phyloP scores from a whole-genome alignment of 2,888 invertebrate species.

The Hermaeophaga mercurialis region DNA sequence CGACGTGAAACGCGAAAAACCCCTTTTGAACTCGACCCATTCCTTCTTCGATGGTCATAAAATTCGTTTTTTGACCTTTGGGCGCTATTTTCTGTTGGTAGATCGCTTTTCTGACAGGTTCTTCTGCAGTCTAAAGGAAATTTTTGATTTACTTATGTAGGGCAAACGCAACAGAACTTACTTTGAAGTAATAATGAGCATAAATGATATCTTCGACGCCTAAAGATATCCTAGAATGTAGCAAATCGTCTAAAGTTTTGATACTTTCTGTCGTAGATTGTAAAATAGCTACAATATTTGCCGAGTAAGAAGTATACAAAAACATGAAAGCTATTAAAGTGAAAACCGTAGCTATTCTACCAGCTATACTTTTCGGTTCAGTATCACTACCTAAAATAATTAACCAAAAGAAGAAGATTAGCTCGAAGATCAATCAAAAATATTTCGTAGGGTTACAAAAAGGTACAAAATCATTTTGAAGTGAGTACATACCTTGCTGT shows the following conservation, averaged over 20 bases:
- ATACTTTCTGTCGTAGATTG: slow-evolving; percentile 68
- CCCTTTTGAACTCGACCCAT: slow-evolving; percentile 64
- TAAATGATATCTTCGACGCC: slow-evolving; percentile 66
- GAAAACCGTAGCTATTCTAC: slow-evolving; percentile 54
- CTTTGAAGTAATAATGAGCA: slow-evolving; percentile 67
- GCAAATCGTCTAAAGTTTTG: slow-evolving; percentile 61
- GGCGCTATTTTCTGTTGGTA: slow-evolving; percentile 68
- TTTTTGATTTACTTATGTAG: neutral
- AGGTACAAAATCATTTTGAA: neutral
- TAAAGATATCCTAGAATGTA: slow-evolving; percentile 64
- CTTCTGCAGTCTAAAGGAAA: slow-evolving; percentile 65
- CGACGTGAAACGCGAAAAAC: slow-evolving; percentile 72
- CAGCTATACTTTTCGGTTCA: slow-evolving; percentile 58
- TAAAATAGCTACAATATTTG: slow-evolving; percentile 70
- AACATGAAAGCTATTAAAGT: slow-evolving; percentile 59
- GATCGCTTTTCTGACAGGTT: slow-evolving; percentile 65
- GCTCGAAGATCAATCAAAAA: neutral
- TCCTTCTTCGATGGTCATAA: slow-evolving; percentile 66
- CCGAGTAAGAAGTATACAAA: slow-evolving; percentile 69
- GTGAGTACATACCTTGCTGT: slow-evolving; percentile 54
- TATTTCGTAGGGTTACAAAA: neutral
- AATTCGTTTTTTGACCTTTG: slow-evolving; percentile 62
- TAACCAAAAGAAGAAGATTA: neutral
- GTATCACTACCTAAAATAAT: slow-evolving; percentile 44
- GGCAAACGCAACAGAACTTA: slow-evolving; percentile 48